Evolutionary conservation across 2,888 invertebrate genomes (phyloP).

Genomic region (Scaeva pyrastri): DNA sequence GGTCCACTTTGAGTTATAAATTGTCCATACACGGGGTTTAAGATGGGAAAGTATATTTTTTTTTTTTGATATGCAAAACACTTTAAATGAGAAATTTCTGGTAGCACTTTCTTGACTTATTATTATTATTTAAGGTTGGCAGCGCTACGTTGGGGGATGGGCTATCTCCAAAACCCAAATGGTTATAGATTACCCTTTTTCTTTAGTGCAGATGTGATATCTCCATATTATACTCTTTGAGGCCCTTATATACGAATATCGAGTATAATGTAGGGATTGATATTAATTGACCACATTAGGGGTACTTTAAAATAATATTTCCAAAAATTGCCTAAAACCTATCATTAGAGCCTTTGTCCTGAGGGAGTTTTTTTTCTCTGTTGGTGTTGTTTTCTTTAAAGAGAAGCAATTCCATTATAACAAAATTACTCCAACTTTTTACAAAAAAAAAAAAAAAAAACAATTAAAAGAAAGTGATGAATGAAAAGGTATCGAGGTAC

Average conservation of each 20-base stretch:
- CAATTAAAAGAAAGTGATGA: constrained; percentile 45
- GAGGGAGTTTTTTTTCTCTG: neutral
- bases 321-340: constrained; percentile 26
- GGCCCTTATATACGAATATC: constrained; percentile 20
- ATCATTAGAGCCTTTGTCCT: constrained; percentile 31
- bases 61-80: constrained; percentile 49
- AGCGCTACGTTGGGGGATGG: constrained; percentile 49
- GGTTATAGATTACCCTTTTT: constrained; percentile 53
- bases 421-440: constrained; percentile 9
- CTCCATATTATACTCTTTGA: neutral
- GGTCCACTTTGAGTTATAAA: constrained; percentile 55
- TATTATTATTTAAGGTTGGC: constrained; percentile 13
- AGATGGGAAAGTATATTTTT: constrained; percentile 23
- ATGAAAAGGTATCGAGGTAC: neutral
- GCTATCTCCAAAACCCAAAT: constrained; percentile 18
- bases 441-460: neutral
- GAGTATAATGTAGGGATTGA: neutral
- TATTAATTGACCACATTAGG: constrained; percentile 24
- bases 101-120: constrained; percentile 22
- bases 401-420: constrained; percentile 17
- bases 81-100: constrained; percentile 19
- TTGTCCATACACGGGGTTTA: constrained; percentile 5
- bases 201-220: constrained; percentile 36
- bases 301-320: constrained; percentile 53
- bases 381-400: neutral